A percentile compares a stretch with the other conserved stretches of the same genome.
Evolutionary conservation across 2,888 invertebrate species (phyloP).

Genomic region (Archips xylosteana): DNA sequence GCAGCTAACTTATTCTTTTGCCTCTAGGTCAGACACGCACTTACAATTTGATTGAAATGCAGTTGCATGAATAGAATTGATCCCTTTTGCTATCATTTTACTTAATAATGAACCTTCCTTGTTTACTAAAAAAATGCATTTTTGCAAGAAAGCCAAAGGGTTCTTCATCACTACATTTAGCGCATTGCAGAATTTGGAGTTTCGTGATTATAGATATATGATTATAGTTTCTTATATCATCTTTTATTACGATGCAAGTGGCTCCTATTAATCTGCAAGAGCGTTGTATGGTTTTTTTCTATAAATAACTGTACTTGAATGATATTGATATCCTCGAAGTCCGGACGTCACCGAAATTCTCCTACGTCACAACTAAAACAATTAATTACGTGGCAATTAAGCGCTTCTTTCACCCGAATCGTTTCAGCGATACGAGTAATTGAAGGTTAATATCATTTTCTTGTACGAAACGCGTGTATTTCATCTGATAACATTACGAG

Average conservation of each 20-base stretch:
- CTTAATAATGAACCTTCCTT: too few relatives aligned
- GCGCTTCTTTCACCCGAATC: constrained; percentile 2
- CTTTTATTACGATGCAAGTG: background rate
- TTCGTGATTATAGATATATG: too few relatives aligned
- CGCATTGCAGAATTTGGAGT: too few relatives aligned
- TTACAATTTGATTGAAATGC: too few relatives aligned
- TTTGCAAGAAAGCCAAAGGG: too few relatives aligned
- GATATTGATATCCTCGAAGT: constrained; percentile 5
- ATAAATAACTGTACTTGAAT: constrained; percentile 5
- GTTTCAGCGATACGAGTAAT: constrained; percentile 6
- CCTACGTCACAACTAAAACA: constrained; percentile 11
- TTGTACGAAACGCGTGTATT: background rate
- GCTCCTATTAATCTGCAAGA: background rate
- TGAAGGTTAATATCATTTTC: background rate
- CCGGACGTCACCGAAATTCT: constrained; percentile 3
- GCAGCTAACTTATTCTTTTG: too few relatives aligned
- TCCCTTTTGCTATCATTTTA: too few relatives aligned
- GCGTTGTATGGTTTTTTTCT: background rate
- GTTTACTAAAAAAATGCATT: too few relatives aligned
- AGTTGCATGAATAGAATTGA: too few relatives aligned
- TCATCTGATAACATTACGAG: background rate
- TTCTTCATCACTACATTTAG: too few relatives aligned
- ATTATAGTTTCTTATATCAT: background rate
- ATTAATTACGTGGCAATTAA: constrained; percentile 13
- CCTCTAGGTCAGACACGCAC: too few relatives aligned